Evolutionary conservation across 2,888 invertebrate genomes (phyloP).

Genomic region (Argyra leucocephala): DNA sequence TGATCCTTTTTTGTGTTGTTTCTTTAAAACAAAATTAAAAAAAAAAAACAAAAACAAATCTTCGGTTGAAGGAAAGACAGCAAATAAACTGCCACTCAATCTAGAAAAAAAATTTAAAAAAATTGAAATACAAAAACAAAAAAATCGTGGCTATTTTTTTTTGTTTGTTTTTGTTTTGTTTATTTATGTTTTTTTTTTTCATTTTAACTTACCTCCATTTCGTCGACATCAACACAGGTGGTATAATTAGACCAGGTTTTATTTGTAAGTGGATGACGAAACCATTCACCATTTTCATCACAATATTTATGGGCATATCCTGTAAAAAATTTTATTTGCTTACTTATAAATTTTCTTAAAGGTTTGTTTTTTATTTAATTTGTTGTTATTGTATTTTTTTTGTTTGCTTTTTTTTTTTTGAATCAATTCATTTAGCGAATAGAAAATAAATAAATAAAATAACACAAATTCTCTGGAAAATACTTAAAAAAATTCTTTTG

Average conservation of each 20-base stretch:
- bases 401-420: neutral
- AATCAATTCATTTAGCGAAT: neutral
- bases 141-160: neutral
- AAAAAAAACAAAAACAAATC: no score
- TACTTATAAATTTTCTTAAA: no score
- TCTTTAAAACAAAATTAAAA: no score
- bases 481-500: neutral
- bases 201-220: constrained; percentile 51
- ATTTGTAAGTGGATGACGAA: constrained; percentile 64
- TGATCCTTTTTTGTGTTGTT: neutral
- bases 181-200: constrained; percentile 12
- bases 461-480: neutral
- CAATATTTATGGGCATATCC: constrained; percentile 76
- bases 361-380: no score
- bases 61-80: neutral
- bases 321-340: constrained; percentile 37
- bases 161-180: constrained; percentile 12
- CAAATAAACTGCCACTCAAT: neutral
- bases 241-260: constrained; percentile 86
- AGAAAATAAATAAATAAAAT: neutral
- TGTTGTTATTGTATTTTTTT: neutral
- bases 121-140: constrained; percentile 7
- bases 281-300: constrained; percentile 72
- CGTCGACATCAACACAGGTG: constrained; percentile 66
- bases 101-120: constrained; percentile 9